A percentile compares a stretch with the other conserved stretches of the same genome.
Conservation (phyloP, 2,113 vertebrate species). For the Lutjanus erythropterus region DNA sequence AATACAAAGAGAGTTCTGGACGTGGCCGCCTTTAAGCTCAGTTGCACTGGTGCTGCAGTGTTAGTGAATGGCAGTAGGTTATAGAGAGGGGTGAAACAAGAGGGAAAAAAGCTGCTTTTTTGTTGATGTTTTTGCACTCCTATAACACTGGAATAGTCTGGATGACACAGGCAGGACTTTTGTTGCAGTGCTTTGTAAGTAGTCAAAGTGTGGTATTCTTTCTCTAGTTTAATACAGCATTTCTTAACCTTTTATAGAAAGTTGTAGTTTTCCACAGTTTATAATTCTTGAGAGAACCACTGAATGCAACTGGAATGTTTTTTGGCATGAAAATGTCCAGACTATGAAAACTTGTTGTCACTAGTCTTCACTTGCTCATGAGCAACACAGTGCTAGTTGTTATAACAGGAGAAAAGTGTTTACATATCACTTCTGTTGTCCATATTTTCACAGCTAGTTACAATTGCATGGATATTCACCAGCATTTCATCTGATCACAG, state of each 20-base stretch:
- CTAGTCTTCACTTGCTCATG: neutral
- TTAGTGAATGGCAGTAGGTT: conserved; percentile 23
- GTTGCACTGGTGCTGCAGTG: conserved; percentile 36
- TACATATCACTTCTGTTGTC: neutral
- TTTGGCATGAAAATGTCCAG: neutral
- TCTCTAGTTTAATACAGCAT: neutral
- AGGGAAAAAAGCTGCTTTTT: conserved; percentile 13
- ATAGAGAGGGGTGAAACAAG: neutral
- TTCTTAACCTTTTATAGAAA: neutral
- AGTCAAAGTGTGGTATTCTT: too few relatives aligned
- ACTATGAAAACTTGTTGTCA: neutral
- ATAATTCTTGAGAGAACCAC: conserved; percentile 5
- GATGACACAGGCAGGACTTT: conserved; percentile 28
- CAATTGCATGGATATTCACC: neutral
- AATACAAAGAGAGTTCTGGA: conserved; percentile 57
- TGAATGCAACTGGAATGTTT: neutral
- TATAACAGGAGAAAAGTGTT: neutral
- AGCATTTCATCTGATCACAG: neutral
- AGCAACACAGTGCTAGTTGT: neutral
- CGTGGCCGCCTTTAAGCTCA: conserved; percentile 35
- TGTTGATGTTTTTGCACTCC: conserved; percentile 5
- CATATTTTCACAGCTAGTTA: neutral
- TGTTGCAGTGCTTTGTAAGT: conserved; percentile 38
- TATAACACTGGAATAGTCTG: conserved; percentile 53
- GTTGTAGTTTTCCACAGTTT: neutral